Conservation (phyloP, 2,113 vertebrate genomes). For the Saiga tatarica region DNA sequence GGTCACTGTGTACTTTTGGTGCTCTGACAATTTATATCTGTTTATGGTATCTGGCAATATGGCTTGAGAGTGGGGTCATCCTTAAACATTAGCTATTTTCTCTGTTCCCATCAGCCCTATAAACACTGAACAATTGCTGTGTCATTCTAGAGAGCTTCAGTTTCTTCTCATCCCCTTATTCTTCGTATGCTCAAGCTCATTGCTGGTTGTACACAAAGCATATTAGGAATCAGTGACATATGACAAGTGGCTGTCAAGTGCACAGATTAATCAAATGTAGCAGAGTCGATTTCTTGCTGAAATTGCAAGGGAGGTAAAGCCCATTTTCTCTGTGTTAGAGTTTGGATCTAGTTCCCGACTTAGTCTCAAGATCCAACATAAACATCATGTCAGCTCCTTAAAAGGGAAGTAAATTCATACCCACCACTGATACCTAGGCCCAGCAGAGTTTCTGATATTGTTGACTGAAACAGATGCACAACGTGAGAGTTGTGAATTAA, state of each 20-base stretch:
- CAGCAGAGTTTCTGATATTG: not conserved
- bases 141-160: not conserved
- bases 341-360: not conserved
- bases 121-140: constrained; percentile 14
- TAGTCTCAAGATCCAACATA: no score
- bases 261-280: not conserved
- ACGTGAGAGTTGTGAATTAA: not conserved
- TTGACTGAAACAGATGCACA: not conserved
- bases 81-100: not conserved
- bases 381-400: not conserved
- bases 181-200: not conserved
- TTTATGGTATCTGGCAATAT: constrained; percentile 41
- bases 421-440: not conserved
- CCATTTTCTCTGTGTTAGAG: not conserved
- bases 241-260: constrained; percentile 33
- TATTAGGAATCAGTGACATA: not conserved
- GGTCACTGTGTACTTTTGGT: constrained; percentile 39
- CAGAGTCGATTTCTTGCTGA: not conserved
- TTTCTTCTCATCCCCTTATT: not conserved
- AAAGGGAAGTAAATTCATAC: not conserved
- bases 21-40: constrained; percentile 52
- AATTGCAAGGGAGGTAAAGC: not conserved
- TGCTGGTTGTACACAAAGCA: constrained; percentile 9
- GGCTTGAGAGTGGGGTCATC: constrained; percentile 23
- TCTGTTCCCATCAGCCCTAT: not conserved